A percentile compares a stretch with the other conserved stretches of the same genome.
Conservation (phyloP, 2,797 vertebrate species). For the Delichon dasypus region DNA sequence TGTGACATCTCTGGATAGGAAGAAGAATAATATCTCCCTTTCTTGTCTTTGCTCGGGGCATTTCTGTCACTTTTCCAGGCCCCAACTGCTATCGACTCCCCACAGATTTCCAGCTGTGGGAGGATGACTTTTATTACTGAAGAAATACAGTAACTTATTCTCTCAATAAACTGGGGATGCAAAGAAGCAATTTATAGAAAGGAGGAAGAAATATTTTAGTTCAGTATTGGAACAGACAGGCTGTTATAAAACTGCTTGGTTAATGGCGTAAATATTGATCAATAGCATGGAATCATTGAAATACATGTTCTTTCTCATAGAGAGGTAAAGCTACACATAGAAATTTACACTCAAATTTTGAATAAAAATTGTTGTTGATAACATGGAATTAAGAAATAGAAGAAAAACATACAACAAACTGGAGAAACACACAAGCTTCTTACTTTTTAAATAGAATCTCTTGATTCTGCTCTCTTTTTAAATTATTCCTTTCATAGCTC, state of each 20-base stretch:
- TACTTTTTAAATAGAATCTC: not conserved
- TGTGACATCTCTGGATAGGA: not conserved
- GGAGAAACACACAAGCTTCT: not conserved
- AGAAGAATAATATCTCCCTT: not conserved
- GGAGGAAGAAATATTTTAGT: not conserved
- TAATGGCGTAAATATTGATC: conserved; percentile 27
- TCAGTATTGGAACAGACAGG: not conserved
- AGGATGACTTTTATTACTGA: not conserved
- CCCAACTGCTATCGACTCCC: not conserved
- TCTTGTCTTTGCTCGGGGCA: not conserved
- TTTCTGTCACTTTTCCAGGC: not conserved
- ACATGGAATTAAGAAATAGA: not conserved
- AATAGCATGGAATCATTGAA: not conserved
- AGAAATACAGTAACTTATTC: not conserved
- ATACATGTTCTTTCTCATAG: not conserved
- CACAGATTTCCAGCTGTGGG: not conserved
- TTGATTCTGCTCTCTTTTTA: not conserved
- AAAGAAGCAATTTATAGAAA: not conserved
- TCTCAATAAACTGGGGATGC: not conserved
- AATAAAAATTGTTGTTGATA: not conserved
- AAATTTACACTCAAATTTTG: not conserved
- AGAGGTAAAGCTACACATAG: not conserved
- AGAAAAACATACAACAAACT: not conserved
- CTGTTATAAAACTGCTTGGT: not conserved
- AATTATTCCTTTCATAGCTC: not conserved